Base-by-base conservation (phyloP, 2,888 invertebrate species). In the Tenthredo mesomela region DNA sequence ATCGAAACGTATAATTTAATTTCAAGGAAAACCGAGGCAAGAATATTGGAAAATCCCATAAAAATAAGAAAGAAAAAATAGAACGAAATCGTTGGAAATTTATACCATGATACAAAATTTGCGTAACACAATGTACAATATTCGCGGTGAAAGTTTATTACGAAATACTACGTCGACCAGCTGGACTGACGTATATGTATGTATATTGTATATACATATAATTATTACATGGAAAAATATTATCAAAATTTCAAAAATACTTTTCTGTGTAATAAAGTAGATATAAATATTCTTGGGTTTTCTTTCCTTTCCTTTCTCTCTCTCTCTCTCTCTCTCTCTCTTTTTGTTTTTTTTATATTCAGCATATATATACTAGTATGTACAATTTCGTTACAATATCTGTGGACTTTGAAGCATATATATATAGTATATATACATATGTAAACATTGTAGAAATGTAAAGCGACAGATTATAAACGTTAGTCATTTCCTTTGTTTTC, bases 401-500 rank as follows among this genome's bases (percentile, higher is more conserved):
- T 25, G 15, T 43, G 75, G 47, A 75, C 75, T 75, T 75, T 75
- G 75, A 15, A 75, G n/a, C 47, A 25, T 47, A 3, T 47, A 15
- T 47, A 5, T 29, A 21, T n/a, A 75, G n/a, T 25, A 25, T 47
- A 3, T 47, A 15, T 47, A 5, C 18, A 21, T 47, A 12, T 73
- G 25, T 18, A 33, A 3, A 33, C 29, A 61, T 50, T 9, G 58
- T 25, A 12, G 10, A 21, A 21, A 61, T 61, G 21, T 61, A 47
- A 0, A 3, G 43, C 47, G 47, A 47, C 47, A 7, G 21, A n/a
- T 9, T 15, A 40, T 9, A 25, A 4, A 12, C 25, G 7, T 54
- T 77, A 77, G 77, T 77, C 77, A 77, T 9, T 77, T 33, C 77
- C 50, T 77, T 77, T 77, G 50, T 77, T 77, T 77, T 77, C 29